These are phyloP conservation scores for Tipula unca DNA, from an alignment of 2,888 invertebrate genomes.

Conservation along the genomic window DNA sequence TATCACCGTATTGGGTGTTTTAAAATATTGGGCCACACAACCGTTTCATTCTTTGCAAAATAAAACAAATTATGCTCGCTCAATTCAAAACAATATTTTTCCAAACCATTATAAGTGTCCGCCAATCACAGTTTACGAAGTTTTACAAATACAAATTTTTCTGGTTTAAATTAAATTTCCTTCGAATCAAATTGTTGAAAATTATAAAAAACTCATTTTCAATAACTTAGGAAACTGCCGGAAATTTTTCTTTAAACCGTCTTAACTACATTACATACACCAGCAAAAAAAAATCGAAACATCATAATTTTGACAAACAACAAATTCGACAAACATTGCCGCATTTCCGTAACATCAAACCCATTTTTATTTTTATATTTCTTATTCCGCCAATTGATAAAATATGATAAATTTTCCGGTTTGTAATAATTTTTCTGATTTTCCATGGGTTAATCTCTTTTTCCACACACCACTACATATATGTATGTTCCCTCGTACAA, in stretches of 20 bases:
- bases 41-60: too few species aligned
- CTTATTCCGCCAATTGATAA: neutral
- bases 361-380: neutral
- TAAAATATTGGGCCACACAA: too few species aligned
- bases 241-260: neutral
- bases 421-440: neutral
- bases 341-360: constrained; percentile 8
- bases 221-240: neutral
- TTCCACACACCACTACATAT: neutral
- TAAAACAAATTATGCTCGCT: too few species aligned
- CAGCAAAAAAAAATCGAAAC: neutral
- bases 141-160: neutral
- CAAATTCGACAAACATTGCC: neutral
- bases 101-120: too few species aligned
- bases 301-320: neutral
- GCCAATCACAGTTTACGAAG: neutral
- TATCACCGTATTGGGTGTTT: too few species aligned
- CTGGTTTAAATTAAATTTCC: neutral
- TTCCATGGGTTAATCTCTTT: neutral
- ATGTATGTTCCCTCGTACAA: neutral
- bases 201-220: neutral
- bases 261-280: neutral
- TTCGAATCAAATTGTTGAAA: neutral
- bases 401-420: neutral
- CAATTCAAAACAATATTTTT: too few species aligned